Evolutionary conservation across 2,113 vertebrate species (phyloP), one percentile per base, ranked within the genome.

Genomic region (Xenotilapia flavipinnis): DNA sequence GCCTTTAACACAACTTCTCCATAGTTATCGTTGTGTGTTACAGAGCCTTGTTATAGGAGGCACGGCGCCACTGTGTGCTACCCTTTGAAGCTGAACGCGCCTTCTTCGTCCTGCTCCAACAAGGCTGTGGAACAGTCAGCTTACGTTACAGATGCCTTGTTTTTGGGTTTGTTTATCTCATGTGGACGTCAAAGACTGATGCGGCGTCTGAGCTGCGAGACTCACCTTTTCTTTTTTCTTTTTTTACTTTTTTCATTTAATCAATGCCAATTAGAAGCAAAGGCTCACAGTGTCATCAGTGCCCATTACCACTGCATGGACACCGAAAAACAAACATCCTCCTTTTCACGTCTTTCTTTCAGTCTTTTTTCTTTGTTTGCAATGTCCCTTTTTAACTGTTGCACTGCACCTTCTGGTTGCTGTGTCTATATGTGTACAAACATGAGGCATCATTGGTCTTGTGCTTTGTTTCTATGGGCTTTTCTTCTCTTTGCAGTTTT

Each of bases 261-360:
- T 84, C 19, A 10, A 56, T 47, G 33, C 55, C 53, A 40, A 82
- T 86, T 19, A 82, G 42, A 84, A 33, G 23, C 38, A 4, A 83
- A 33, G 65, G 14, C 56, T 88, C 49, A 79, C 79, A 36, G 47
- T 77, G 23, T 86, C 40, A 40, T 77, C 62, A 68, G 79, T 87
- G 84, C 80, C 58, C 86, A 87, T 86, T 86, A 86, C 49, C 80
- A 79, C 91, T 94, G 94, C 95, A 95, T 95, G 94, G 81, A 89
- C 87, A 90, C 82, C 40, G 19, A 62, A 85, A 60, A 38, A 86
- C 65, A 36, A 55, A 77, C 60, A 19, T 75, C 42, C 82, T 81
- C 53, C 75, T 87, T 73, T 42, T 90, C 79, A 85, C 36, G 6
- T 60, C n/a, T 17, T 45, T 88, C 79, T 86, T 85, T 89, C 68